Conservation (phyloP, 2,888 invertebrate genomes). For the Steinernema hermaphroditum region DNA sequence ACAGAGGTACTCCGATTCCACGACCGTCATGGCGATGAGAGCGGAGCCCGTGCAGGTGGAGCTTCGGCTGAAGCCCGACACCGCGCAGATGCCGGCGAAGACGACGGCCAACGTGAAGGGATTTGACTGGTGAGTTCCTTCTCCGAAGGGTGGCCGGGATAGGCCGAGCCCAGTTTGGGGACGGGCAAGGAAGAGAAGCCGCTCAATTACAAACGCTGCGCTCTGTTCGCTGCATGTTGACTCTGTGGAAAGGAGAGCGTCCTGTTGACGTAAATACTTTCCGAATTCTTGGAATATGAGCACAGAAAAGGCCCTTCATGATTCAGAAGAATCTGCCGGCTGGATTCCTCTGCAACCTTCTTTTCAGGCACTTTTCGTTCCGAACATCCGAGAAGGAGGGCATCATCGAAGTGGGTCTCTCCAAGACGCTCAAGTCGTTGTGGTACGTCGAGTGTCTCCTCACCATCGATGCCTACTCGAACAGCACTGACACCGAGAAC, state of each 20-base stretch:
- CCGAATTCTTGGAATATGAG: too few species aligned
- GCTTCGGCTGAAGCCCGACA: not conserved
- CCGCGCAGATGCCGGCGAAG: not conserved
- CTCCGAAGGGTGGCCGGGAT: too few species aligned
- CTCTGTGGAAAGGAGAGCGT: too few species aligned
- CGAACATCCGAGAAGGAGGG: not conserved
- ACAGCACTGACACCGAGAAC: not conserved
- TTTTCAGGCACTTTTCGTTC: not conserved
- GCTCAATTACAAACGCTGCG: too few species aligned
- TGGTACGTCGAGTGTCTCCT: not conserved
- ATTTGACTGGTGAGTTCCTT: not conserved
- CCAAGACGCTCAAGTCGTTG: not conserved
- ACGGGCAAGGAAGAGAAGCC: too few species aligned
- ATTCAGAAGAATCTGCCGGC: too few species aligned
- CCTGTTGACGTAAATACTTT: too few species aligned
- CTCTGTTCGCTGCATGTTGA: too few species aligned
- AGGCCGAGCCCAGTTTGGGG: too few species aligned
- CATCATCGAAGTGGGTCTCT: not conserved
- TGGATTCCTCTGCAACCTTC: too few species aligned
- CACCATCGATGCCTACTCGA: not conserved
- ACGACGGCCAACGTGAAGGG: not conserved
- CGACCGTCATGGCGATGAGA: slow-evolving; percentile 12
- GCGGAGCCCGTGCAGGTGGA: not conserved
- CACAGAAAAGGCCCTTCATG: too few species aligned
- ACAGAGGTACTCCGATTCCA: too few species aligned